These are phyloP conservation scores for Urocynchramus pylzowi DNA, from an alignment of 2,113 vertebrate genomes.

Conservation along the genomic window DNA sequence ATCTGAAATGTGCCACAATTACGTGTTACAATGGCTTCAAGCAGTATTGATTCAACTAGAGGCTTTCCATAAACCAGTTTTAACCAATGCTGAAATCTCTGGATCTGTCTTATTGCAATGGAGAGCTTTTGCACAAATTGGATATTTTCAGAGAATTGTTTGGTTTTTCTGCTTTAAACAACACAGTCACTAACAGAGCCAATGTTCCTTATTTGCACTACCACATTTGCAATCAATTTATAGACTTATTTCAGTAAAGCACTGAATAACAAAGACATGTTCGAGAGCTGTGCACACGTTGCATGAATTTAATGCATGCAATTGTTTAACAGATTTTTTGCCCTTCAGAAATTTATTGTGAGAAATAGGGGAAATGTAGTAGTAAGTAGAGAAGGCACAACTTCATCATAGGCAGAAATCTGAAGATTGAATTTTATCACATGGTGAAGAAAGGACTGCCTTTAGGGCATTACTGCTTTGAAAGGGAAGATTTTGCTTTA, in stretches of 20 bases:
- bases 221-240: neutral
- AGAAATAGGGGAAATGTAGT: neutral
- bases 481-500: neutral
- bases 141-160: neutral
- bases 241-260: neutral
- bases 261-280: neutral
- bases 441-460: neutral
- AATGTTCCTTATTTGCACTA: neutral
- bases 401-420: neutral
- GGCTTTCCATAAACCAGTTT: neutral
- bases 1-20: neutral
- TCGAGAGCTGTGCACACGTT: neutral
- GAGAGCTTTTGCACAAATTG: neutral
- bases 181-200: neutral
- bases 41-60: neutral
- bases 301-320: rapidly evolving
- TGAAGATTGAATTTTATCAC: neutral
- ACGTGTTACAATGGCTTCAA: neutral
- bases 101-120: neutral
- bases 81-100: neutral
- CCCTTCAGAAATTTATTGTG: neutral
- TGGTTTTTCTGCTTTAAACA: neutral
- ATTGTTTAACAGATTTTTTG: neutral
- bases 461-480: neutral
- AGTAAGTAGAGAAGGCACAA: neutral